These are phyloP conservation scores for Himalopsyche anomala DNA, from an alignment of 2,888 invertebrate species.

Conservation along the genomic window DNA sequence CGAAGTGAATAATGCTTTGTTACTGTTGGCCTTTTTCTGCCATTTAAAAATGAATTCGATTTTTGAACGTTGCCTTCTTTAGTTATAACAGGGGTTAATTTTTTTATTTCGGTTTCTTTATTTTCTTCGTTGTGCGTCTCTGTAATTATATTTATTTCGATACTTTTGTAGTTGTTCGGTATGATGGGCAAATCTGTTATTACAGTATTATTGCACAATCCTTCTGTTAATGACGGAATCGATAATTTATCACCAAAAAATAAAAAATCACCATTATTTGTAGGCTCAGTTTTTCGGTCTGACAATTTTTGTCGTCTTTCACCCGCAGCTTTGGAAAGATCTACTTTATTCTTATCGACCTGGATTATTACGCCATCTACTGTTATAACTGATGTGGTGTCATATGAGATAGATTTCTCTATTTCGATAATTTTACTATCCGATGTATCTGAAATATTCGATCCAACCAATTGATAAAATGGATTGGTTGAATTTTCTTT, in stretches of 20 bases:
- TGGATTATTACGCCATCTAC: conserved; percentile 54
- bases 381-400: conserved; percentile 43
- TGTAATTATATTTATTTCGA: conserved; percentile 5
- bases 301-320: not conserved
- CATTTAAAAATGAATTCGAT: not conserved
- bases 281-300: conserved; percentile 12
- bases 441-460: conserved; percentile 23
- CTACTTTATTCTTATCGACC: conserved; percentile 51
- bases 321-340: conserved; percentile 13
- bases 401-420: conserved; percentile 8
- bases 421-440: not conserved
- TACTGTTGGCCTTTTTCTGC: conserved; percentile 67
- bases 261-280: not conserved
- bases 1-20: conserved; percentile 76
- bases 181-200: conserved; percentile 61
- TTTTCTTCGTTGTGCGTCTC: not conserved
- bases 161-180: conserved; percentile 59
- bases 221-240: not conserved
- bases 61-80: conserved; percentile 45
- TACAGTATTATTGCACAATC: conserved; percentile 47
- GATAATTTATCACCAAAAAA: conserved; percentile 25
- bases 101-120: not conserved
- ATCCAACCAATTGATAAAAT: not conserved
- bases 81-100: conserved; percentile 28
- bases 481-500: not conserved